Base-by-base conservation (phyloP, 2,113 vertebrate genomes). In the Chaetops frenatus region DNA sequence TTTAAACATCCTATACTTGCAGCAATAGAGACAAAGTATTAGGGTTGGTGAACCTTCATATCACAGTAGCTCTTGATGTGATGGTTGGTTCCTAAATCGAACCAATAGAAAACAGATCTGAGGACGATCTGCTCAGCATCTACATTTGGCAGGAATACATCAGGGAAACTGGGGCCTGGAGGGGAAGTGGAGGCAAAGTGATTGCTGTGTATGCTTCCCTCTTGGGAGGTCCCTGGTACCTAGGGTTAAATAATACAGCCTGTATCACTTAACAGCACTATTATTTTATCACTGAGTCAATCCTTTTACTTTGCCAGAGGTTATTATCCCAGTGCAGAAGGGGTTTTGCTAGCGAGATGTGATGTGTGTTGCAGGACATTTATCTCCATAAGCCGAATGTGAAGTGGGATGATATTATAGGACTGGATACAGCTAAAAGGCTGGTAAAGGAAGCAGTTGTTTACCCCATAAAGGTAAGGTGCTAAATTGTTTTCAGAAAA, bases 381-480 rank as follows among this genome's bases (percentile, higher is more conserved):
- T 98, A 99, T 98, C 98, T 99, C 95, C 98, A 99, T 97, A 99
- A 98, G 97, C 99, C 98, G 22, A 99, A 99, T 2, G 98, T 99
- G 95, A 98, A 98, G 83, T 99, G 99, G 99, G 97, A 98, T 94
- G 99, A 99, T 97, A 99, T 99, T 97, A 99, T 99, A 87, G 99
- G 99, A 69, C 98, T 99, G 86, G 98, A 99, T 91, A 98, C 99
- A 60, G 99, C 99, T 93, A 99, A 99, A 98, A 98, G 98, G 98
- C 98, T 99, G 95, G 99, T 99, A 96, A 99, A 99, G 97, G 99
- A 99, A 98, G 99, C 99, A 44, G 98, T 99, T 96, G 99, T 99
- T 94, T 99, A 99, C 97, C 99, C 99, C 76, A 99, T 99, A 97
- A 98, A 98, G 98, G 99, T 99, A 96, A 98, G 97, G 42, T 4